These are phyloP conservation scores for Polydrusus cervinus DNA, from an alignment of 2,888 invertebrate genomes.

Conservation along the genomic window DNA sequence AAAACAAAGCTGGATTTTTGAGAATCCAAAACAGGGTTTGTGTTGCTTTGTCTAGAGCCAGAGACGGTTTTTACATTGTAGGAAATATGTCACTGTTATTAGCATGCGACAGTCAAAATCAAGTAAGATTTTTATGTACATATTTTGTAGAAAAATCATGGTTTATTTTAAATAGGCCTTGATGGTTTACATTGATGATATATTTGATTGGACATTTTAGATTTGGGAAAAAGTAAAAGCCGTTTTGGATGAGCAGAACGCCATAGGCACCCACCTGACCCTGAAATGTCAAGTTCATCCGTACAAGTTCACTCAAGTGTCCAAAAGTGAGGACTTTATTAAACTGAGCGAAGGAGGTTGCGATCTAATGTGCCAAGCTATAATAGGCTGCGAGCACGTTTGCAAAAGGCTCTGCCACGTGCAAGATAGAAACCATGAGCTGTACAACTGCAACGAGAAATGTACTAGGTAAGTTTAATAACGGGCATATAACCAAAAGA, in stretches of 20 bases:
- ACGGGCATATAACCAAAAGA: no score
- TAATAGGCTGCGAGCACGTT: constrained; percentile 75
- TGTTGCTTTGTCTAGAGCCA: constrained; percentile 85
- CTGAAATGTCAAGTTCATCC: constrained; percentile 74
- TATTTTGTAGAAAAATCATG: neutral
- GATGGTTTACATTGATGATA: neutral
- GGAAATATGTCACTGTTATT: constrained; percentile 80
- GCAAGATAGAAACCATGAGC: constrained; percentile 73
- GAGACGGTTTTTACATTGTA: constrained; percentile 81
- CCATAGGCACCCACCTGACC: constrained; percentile 73
- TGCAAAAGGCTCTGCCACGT: constrained; percentile 78
- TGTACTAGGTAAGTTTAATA: constrained; percentile 72
- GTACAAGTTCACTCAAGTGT: constrained; percentile 69
- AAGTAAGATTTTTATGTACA: constrained; percentile 58
- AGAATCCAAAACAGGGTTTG: constrained; percentile 82
- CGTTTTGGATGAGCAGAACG: constrained; percentile 71
- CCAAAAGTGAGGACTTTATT: constrained; percentile 70
- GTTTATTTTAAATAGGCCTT: neutral
- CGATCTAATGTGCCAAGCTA: constrained; percentile 71
- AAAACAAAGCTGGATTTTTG: constrained; percentile 82
- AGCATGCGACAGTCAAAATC: constrained; percentile 68
- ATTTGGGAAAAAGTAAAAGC: constrained; percentile 76
- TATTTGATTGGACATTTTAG: constrained; percentile 53
- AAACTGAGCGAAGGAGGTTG: constrained; percentile 79
- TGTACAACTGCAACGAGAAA: constrained; percentile 71